Conservation (phyloP, 2,113 vertebrate species). For the Piliocolobus tephrosceles region DNA sequence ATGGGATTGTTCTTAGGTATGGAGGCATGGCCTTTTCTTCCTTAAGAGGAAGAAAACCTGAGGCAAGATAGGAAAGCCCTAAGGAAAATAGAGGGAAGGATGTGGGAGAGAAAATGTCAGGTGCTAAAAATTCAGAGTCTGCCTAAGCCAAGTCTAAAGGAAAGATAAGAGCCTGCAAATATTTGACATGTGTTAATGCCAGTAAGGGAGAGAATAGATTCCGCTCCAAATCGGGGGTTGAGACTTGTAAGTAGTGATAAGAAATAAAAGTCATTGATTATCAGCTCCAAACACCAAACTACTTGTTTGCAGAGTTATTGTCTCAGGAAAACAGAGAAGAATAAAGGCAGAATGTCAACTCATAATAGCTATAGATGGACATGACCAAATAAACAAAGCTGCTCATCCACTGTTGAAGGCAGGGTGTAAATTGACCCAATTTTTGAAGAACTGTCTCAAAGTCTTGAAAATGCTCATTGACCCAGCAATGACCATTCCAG, state of each 20-base stretch:
- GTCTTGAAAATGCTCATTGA: neutral
- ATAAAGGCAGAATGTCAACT: neutral
- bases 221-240: conserved; percentile 18
- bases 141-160: conserved; percentile 44
- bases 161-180: conserved; percentile 69
- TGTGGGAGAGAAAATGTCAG: conserved; percentile 8
- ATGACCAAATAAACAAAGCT: neutral
- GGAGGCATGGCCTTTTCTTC: neutral
- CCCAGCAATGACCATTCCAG: neutral
- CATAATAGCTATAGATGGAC: neutral
- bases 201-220: conserved; percentile 60
- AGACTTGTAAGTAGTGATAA: conserved; percentile 66
- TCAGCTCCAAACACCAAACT: conserved; percentile 67
- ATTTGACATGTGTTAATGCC: conserved; percentile 63
- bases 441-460: neutral
- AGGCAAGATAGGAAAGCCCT: neutral
- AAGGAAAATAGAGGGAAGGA: neutral
- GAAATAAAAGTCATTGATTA: conserved; percentile 69
- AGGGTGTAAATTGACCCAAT: neutral
- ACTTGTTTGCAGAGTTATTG: conserved; percentile 61
- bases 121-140: conserved; percentile 39
- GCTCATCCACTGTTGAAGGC: neutral
- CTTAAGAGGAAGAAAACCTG: conserved; percentile 26
- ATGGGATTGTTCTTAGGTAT: neutral
- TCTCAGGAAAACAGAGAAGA: conserved; percentile 33